Conservation (phyloP, 1,140 invertebrate genomes). For the Bombus soroeensis region DNA sequence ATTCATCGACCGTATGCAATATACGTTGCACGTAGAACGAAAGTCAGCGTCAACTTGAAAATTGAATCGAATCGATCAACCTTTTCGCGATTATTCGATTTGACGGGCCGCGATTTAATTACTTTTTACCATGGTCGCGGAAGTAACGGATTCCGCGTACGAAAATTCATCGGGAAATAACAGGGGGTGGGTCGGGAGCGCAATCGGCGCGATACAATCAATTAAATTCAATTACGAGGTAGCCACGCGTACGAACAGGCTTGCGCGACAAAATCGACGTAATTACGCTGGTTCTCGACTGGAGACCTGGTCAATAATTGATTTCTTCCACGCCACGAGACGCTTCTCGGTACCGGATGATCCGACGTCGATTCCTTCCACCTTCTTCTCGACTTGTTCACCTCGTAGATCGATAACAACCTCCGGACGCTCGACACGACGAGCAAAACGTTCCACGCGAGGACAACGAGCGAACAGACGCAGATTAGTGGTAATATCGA, state of each 20-base stretch:
- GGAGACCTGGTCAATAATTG: conserved; percentile 47
- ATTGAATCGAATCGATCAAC: neutral
- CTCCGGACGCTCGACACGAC: neutral
- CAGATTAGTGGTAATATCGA: conserved; percentile 2
- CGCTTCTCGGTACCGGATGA: neutral
- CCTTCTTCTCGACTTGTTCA: neutral
- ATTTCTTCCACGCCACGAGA: conserved; percentile 30
- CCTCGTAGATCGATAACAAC: neutral
- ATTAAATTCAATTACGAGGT: conserved; percentile 60
- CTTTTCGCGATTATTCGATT: neutral
- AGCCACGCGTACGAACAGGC: conserved; percentile 34
- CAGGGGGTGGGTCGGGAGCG: neutral
- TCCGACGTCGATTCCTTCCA: too few relatives aligned
- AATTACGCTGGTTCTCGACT: conserved; percentile 48
- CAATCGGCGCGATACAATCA: conserved; percentile 56
- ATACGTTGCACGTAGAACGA: neutral
- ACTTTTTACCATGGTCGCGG: neutral
- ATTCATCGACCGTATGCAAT: neutral
- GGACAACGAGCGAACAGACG: neutral
- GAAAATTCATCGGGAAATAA: conserved; percentile 16
- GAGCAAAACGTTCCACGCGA: neutral
- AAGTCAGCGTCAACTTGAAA: neutral
- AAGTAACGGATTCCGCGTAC: neutral
- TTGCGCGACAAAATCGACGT: conserved; percentile 49
- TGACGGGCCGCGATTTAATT: neutral